Base-by-base conservation (phyloP, 2,888 invertebrate genomes). In the Mesopsocus fuscifrons region DNA sequence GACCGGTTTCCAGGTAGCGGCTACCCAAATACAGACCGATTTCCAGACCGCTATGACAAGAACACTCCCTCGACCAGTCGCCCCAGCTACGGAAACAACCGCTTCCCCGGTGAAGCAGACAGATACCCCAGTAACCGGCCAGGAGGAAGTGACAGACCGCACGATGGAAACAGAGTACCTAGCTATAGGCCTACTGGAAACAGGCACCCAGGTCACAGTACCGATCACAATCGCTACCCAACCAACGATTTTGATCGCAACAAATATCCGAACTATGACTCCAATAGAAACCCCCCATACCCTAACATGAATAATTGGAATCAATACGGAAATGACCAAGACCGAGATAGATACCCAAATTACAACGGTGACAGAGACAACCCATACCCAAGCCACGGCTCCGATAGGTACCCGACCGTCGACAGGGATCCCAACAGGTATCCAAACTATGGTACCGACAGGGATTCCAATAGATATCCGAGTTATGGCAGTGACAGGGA, bases 391-490 rank as follows among this genome's bases (percentile, higher is more conserved):
- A 26, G 26, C 11, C 4, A 21, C 9, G 38, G 15, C 15, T 9
- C 8, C 8, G 34, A 38, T 20, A 15, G 38, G n/a, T 38, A 38
- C 11, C 38, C 38, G 3, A 26, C 6, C 26, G 11, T 6, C 11
- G 38, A 38, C 21, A 5, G 33, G 33, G 33, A 33, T 33, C 15
- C 6, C 15, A 17, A 33, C 17, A 3, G 38, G 6, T 38, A 38
- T 38, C 38, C 38, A 5, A 17, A 9, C 21, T 38, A 15, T 11
- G 38, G 11, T 6, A 38, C n/a, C 17, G 38, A 38, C 11, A 5
- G 38, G 20, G 16, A 38, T 38, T 13, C 17, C 9, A 26, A 38
- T 18, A 38, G 38, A 20, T 38, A 38, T 17, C 38, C 38, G 5
- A 26, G 26, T 26, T 26, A 26, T 26, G 26, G 11, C 6, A 26